Percentiles rank a stretch among this genome's conserved stretches.
Evolutionary conservation across 2,888 invertebrate genomes (phyloP).

Genomic region (Amphiduros pacificus): DNA sequence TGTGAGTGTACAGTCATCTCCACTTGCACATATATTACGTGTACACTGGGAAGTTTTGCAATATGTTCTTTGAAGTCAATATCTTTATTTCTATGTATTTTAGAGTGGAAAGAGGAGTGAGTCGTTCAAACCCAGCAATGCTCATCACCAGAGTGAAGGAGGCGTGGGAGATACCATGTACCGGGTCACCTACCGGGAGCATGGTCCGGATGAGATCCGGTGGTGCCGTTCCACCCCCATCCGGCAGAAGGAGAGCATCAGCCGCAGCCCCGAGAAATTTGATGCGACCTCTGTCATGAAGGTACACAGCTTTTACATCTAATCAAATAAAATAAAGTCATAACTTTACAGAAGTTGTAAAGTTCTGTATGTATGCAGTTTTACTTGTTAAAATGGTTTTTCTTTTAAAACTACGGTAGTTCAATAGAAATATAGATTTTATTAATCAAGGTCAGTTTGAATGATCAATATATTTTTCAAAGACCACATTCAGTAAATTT

Average conservation of each 20-base stretch:
- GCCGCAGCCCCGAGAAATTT: neutral
- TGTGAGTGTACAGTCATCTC: too few relatives aligned
- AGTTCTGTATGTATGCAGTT: neutral
- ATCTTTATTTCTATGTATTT: too few relatives aligned
- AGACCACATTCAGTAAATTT: too few relatives aligned
- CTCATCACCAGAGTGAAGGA: neutral
- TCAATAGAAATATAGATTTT: too few relatives aligned
- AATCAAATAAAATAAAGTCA: neutral
- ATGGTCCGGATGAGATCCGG: neutral
- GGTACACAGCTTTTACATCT: neutral
- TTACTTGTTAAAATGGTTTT: too few relatives aligned
- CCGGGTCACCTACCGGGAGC: slow-evolving; percentile 8
- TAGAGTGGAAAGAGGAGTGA: slow-evolving; percentile 9
- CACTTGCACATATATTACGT: too few relatives aligned
- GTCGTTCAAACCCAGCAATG: neutral
- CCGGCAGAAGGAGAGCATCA: neutral
- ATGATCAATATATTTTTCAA: too few relatives aligned
- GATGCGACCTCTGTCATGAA: slow-evolving; percentile 9
- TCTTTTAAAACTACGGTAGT: too few relatives aligned
- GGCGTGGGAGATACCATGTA: slow-evolving; percentile 4
- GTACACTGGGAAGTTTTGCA: too few relatives aligned
- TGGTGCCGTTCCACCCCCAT: slow-evolving; percentile 3
- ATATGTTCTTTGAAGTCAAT: too few relatives aligned
- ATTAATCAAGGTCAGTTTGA: too few relatives aligned
- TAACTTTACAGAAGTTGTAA: neutral